phyloP scores from a whole-genome alignment of 2,797 vertebrate species.

The Melanotaenia pygmaea region DNA sequence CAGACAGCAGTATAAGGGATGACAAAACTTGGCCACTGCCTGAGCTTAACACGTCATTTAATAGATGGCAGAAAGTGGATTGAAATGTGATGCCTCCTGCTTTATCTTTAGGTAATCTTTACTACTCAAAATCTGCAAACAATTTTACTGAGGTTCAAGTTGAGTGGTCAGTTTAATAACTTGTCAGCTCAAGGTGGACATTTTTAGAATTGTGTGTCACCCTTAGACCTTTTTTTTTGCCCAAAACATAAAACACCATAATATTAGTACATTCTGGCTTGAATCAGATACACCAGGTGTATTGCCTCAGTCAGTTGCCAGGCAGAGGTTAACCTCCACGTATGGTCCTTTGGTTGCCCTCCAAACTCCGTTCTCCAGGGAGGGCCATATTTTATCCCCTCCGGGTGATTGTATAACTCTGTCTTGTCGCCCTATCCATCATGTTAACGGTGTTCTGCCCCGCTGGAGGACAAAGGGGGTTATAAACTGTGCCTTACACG shows the following conservation, averaged over 20 bases:
- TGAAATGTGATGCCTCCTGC: background rate
- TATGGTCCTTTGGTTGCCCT: slow-evolving; percentile 49
- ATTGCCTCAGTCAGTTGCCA: slow-evolving; percentile 9
- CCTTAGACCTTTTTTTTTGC: slow-evolving; percentile 2
- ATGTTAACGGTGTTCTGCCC: slow-evolving; percentile 62
- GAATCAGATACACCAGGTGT: slow-evolving; percentile 23
- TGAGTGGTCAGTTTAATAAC: background rate
- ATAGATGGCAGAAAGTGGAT: background rate
- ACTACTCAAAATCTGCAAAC: background rate
- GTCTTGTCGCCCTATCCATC: slow-evolving; percentile 62
- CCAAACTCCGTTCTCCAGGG: slow-evolving; percentile 28
- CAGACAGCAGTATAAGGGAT: background rate
- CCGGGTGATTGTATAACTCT: slow-evolving; percentile 41
- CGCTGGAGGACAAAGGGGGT: slow-evolving; percentile 59
- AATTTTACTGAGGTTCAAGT: background rate
- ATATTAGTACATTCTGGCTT: slow-evolving; percentile 25
- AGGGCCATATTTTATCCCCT: slow-evolving; percentile 49
- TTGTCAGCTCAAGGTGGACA: background rate
- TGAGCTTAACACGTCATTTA: background rate
- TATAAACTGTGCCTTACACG: slow-evolving; percentile 50
- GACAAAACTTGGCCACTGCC: background rate
- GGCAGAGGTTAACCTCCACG: slow-evolving; percentile 35
- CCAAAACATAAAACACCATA: slow-evolving; percentile 26
- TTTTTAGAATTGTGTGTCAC: background rate
- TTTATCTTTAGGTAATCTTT: background rate